A percentile compares a stretch with the other conserved stretches of the same genome.
Conservation (phyloP, 1,140 invertebrate species). For the Drosophila lini region DNA sequence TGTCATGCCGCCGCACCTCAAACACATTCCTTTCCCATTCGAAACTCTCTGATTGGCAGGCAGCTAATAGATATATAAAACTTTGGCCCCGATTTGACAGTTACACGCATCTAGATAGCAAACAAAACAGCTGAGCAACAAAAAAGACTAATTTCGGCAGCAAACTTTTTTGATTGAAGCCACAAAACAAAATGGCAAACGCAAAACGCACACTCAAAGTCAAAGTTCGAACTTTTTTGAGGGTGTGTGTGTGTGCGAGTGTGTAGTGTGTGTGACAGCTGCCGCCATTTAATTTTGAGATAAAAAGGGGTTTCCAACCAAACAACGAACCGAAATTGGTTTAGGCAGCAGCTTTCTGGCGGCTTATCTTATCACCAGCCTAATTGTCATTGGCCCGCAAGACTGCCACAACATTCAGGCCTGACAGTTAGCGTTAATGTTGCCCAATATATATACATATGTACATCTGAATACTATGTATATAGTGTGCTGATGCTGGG, state of each 20-base stretch:
- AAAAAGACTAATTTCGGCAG: constrained; percentile 51
- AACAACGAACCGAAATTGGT: constrained; percentile 64
- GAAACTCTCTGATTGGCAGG: constrained; percentile 66
- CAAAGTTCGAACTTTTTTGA: constrained; percentile 49
- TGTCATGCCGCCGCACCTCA: constrained; percentile 62
- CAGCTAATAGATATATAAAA: constrained; percentile 48
- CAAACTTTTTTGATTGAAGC: constrained; percentile 78
- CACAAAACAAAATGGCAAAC: constrained; percentile 31
- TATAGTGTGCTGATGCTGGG: constrained; percentile 6
- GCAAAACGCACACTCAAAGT: constrained; percentile 45
- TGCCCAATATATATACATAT: constrained; percentile 31
- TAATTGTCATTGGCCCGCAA: constrained; percentile 75
- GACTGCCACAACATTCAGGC: constrained; percentile 21
- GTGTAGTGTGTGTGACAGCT: constrained; percentile 61
- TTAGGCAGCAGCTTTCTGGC: constrained; percentile 70
- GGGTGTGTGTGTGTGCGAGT: constrained; percentile 13
- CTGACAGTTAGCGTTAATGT: constrained; percentile 56
- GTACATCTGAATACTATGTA: constrained; percentile 3
- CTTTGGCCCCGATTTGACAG: constrained; percentile 42
- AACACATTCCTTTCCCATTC: constrained; percentile 42
- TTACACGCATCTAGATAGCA: constrained; percentile 22
- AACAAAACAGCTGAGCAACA: constrained; percentile 48
- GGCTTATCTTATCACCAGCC: constrained; percentile 76
- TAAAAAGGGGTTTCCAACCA: constrained; percentile 59
- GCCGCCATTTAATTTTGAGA: constrained; percentile 77